phyloP scores from a whole-genome alignment of 92 coral and sea anemone species.

The Hydrozoanthus gracilis region DNA sequence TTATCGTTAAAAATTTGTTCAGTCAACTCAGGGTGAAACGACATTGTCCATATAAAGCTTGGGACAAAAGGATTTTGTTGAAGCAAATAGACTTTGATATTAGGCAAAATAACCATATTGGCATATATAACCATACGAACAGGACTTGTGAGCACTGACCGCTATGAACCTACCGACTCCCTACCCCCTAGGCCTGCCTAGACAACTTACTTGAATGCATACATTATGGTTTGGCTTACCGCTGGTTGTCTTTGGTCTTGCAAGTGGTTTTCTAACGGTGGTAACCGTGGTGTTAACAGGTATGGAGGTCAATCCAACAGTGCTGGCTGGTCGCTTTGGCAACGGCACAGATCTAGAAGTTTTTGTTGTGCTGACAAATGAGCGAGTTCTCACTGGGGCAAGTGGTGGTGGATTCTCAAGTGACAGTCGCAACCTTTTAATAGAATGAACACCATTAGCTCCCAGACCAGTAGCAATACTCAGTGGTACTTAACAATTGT shows the following conservation, averaged over 20 bases:
- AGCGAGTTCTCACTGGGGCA: slow-evolving; percentile 80
- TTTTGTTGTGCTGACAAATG: slow-evolving; percentile 53
- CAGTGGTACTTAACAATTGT: background rate
- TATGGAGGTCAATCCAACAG: slow-evolving; percentile 73
- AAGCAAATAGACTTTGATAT: too few species aligned
- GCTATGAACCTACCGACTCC: background rate
- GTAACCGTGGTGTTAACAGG: slow-evolving; percentile 58
- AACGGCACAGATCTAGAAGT: slow-evolving; percentile 33
- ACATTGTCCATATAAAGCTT: too few species aligned
- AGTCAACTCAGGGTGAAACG: too few species aligned
- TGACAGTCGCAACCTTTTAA: slow-evolving; percentile 78
- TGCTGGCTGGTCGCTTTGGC: slow-evolving; percentile 82
- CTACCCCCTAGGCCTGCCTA: background rate
- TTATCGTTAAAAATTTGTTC: too few species aligned
- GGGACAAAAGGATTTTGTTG: too few species aligned
- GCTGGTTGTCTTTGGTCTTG: slow-evolving; percentile 90
- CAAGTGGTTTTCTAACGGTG: slow-evolving; percentile 67
- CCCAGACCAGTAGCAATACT: too few species aligned
- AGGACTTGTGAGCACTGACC: too few species aligned
- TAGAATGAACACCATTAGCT: background rate
- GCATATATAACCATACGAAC: too few species aligned
- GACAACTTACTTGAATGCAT: background rate
- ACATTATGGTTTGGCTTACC: slow-evolving; percentile 54
- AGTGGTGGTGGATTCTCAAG: slow-evolving; percentile 77
- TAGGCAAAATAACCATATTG: too few species aligned